These are phyloP conservation scores for Microdon myrmicae DNA, from an alignment of 2,888 invertebrate genomes.

Conservation along the genomic window DNA sequence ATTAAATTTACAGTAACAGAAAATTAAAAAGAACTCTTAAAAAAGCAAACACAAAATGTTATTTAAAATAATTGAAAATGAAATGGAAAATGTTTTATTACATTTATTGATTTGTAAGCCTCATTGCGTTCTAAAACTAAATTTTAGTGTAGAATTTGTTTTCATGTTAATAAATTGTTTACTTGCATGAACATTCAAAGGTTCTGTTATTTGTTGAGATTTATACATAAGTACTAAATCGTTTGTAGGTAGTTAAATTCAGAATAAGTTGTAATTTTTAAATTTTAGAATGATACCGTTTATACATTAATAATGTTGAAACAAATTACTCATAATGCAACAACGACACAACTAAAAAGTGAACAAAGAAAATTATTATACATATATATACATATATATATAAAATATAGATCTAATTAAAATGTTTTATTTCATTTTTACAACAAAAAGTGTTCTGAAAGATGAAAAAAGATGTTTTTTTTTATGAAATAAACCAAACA, in stretches of 20 bases:
- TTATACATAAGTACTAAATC: slow-evolving; percentile 9
- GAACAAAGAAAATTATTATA: slow-evolving; percentile 14
- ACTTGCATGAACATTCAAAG: not conserved
- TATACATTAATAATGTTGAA: slow-evolving; percentile 22
- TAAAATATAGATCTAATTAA: slow-evolving; percentile 33
- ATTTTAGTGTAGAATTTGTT: slow-evolving; percentile 44
- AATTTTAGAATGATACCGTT: slow-evolving; percentile 10
- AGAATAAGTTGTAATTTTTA: slow-evolving; percentile 11
- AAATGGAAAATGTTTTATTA: slow-evolving; percentile 24
- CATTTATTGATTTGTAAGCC: slow-evolving; percentile 48
- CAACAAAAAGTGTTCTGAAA: slow-evolving; percentile 12
- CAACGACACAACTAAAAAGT: slow-evolving; percentile 48
- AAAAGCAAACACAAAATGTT: slow-evolving; percentile 2
- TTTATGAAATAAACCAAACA: slow-evolving; percentile 26
- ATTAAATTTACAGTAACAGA: slow-evolving; percentile 36
- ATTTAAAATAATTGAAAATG: not conserved
- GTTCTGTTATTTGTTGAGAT: slow-evolving; percentile 16
- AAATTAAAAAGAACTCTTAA: slow-evolving; percentile 11
- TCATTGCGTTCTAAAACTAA: slow-evolving; percentile 12
- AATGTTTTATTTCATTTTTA: slow-evolving; percentile 33
- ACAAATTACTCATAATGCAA: slow-evolving; percentile 29
- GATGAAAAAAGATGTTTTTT: slow-evolving; percentile 32
- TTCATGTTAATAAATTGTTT: slow-evolving; percentile 27
- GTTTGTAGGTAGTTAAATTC: slow-evolving; percentile 30
- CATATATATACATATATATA: too few relatives aligned